Evolutionary conservation across 2,797 vertebrate species (phyloP).

Genomic region (Heliangelus exortis): DNA sequence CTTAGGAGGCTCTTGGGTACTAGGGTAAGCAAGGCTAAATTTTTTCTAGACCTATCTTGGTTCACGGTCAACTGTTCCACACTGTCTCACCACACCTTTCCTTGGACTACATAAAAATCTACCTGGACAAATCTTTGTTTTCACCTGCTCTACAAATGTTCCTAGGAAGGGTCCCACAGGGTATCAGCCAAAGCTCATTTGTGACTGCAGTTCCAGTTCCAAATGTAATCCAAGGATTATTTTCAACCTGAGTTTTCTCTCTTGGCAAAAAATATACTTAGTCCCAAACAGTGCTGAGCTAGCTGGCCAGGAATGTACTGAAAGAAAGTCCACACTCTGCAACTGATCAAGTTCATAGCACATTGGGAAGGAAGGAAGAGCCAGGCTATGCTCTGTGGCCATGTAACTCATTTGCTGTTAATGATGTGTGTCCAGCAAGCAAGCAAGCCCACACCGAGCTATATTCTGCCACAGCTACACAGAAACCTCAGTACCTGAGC

Average conservation of each 20-base stretch:
- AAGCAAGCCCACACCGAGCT: neutral
- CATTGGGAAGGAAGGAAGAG: neutral
- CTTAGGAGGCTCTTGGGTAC: neutral
- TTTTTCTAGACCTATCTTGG: neutral
- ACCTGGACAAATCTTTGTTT: neutral
- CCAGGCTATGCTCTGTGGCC: neutral
- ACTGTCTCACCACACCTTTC: fast-evolving
- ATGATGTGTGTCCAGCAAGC: neutral
- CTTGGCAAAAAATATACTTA: neutral
- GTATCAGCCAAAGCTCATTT: fast-evolving
- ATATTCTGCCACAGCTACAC: neutral
- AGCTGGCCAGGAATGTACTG: neutral
- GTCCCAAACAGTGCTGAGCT: neutral
- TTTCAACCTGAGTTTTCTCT: neutral
- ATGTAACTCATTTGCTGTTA: neutral
- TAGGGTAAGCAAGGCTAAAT: neutral
- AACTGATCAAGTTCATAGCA: neutral
- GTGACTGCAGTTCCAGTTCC: neutral
- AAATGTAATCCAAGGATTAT: neutral
- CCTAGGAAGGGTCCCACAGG: neutral
- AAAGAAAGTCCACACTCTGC: neutral
- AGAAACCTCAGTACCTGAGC: neutral
- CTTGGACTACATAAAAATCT: neutral
- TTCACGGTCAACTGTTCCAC: neutral
- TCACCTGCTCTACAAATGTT: neutral